Evolutionary conservation across 2,797 vertebrate species (phyloP).

Genomic region (Luscinia luscinia): DNA sequence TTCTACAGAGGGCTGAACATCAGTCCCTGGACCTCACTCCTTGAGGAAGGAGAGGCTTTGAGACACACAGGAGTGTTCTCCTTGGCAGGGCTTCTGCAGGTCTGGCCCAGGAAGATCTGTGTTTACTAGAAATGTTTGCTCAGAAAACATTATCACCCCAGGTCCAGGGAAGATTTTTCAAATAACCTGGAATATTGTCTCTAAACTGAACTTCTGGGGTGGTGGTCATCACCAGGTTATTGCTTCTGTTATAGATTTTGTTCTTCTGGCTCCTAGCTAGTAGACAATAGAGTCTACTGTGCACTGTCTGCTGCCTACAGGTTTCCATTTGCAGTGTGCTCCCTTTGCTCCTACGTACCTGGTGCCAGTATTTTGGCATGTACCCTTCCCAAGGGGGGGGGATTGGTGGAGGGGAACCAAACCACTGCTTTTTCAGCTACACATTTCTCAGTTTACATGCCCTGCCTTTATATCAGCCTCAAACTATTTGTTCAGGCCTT

Average conservation of each 20-base stretch:
- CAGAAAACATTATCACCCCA: background rate
- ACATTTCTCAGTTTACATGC: background rate
- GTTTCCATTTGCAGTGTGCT: background rate
- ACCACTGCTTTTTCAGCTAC: background rate
- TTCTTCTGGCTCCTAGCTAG: conserved; percentile 8
- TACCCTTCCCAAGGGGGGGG: background rate
- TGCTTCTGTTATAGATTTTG: background rate
- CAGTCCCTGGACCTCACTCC: background rate
- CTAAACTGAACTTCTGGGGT: background rate
- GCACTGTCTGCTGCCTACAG: background rate
- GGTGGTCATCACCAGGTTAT: background rate
- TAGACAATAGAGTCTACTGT: background rate
- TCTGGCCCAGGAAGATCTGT: background rate
- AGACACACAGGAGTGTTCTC: background rate
- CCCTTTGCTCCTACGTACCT: background rate
- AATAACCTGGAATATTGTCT: background rate
- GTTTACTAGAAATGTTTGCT: background rate
- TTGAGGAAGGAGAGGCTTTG: background rate
- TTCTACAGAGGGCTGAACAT: background rate
- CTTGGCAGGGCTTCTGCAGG: background rate
- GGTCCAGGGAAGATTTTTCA: background rate
- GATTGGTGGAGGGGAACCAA: background rate
- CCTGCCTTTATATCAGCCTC: background rate
- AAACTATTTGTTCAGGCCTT: conserved; percentile 32
- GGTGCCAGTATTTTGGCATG: background rate